Base-by-base conservation (phyloP, 1,140 invertebrate species). In the Elysia chlorotica region DNA sequence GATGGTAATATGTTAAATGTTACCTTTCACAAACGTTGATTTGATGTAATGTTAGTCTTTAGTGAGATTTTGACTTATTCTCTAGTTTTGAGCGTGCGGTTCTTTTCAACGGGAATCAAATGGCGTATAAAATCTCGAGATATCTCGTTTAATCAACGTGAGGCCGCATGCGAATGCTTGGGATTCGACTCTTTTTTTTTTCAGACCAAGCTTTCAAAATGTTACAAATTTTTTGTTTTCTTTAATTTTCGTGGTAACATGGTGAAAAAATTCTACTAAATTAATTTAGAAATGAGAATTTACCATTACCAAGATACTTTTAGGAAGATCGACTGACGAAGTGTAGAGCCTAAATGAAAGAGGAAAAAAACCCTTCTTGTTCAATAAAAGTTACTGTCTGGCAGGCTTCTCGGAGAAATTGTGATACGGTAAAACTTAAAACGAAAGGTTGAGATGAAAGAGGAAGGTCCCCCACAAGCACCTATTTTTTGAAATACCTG, bases 81-180 rank as follows among this genome's bases (percentile, higher is more conserved):
- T 67, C 35, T 31, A 54, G 6, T n/a, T 19, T 53, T 25, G 31
- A 67, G 65, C 65, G 65, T 67, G 65, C 25, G 48, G 65, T 35
- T 38, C 25, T 67, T 28, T 31, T 54, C 5, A 19, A 23, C 30
- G 21, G 23, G 65, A 67, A 37, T n/a, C 65, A 53, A 67, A 67
- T 67, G 65, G 65, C 65, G 65, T 67, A 54, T 54, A 67, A 25
- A 67, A 30, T 67, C 65, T 41, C 65, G 65, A 54, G 56, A 5
- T 23, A 48, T 67, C 65, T 19, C 65, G 65, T 67, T 35, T 31
- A 62, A n/a, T 21, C 19, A 35, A 6, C 30, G 59, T 17, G 59
- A 62, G 56, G n/a, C n/a, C n/a, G n/a, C n/a, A n/a, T n/a, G n/a
- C n/a, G n/a, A n/a, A n/a, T n/a, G n/a, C n/a, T n/a, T n/a, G n/a